Percentiles rank a stretch among this genome's conserved stretches.
Conservation (phyloP, 2,113 vertebrate species). For the Diglossa brunneiventris region DNA sequence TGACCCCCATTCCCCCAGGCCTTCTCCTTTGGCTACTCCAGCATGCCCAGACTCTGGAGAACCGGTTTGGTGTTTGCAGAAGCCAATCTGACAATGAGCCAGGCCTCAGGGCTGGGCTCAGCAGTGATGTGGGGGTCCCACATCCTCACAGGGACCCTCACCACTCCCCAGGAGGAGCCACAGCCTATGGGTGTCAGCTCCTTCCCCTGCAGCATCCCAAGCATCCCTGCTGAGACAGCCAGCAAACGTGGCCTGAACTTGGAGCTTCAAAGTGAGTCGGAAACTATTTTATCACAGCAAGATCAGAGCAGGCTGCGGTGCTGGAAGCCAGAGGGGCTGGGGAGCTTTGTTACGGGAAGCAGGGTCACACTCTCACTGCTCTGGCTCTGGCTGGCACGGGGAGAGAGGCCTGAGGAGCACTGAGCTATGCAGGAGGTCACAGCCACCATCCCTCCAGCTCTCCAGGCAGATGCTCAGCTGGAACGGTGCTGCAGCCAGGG, state of each 20-base stretch:
- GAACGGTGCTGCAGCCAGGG: not conserved
- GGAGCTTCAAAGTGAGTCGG: constrained; percentile 53
- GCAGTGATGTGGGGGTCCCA: not conserved
- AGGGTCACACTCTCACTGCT: not conserved
- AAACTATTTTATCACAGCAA: constrained; percentile 59
- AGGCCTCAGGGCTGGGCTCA: not conserved
- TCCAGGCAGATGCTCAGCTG: constrained; percentile 8
- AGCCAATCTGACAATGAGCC: not conserved
- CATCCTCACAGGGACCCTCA: not conserved
- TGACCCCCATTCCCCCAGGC: not conserved
- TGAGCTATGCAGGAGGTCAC: not conserved
- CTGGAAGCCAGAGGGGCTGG: not conserved
- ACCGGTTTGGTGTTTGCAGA: not conserved
- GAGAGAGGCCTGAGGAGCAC: not conserved
- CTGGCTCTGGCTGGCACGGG: not conserved
- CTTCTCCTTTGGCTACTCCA: not conserved
- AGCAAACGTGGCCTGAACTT: not conserved
- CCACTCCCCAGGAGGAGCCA: not conserved
- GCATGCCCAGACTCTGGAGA: not conserved
- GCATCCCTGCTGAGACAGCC: not conserved
- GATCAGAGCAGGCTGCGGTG: constrained; percentile 25
- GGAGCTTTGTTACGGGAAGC: constrained; percentile 30
- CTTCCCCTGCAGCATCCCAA: constrained; percentile 11
- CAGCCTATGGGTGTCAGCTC: not conserved
- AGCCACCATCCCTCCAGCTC: not conserved